Base-by-base conservation (phyloP, 2,888 invertebrate species). In the Acanthosepion lycidas region DNA sequence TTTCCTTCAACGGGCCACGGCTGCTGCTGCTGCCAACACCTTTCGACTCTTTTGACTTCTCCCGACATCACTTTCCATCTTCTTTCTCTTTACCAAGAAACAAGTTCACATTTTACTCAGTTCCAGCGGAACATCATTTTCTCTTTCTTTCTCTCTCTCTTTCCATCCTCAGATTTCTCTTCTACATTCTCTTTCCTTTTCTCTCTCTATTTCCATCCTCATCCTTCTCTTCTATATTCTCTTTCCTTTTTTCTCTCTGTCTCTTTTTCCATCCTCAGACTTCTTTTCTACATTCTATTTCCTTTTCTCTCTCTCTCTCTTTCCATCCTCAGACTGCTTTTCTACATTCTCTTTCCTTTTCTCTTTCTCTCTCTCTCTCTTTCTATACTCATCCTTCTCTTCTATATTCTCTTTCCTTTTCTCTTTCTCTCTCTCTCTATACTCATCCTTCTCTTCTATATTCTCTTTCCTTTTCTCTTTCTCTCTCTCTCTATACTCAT, bases 11-110 rank as follows among this genome's bases (percentile, higher is more conserved):
- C 20, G 59, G 20, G 12, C 6, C 28, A 4, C 78, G 1, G 8
- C 0, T 15, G n/a, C n/a, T n/a, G n/a, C n/a, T n/a, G n/a, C 78
- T 78, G n/a, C 12, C 33, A 12, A 15, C n/a, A 78, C 78, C 78
- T 78, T 78, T 78, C n/a, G 78, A 78, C 78, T 78, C 78, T 78
- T 78, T 78, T 78, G 78, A 78, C 78, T 78, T 78, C 78, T 78
- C 12, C 78, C 20, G n/a, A 12, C 78, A 33, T 15, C n/a, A n/a
- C 78, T 33, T 78, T n/a, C 15, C n/a, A 78, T 78, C n/a, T 78
- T n/a, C 5, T 33, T 78, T 78, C 12, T 78, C 15, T 78, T 78
- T n/a, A 78, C 78, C 78, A 78, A 78, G 78, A 78, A 33, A 23
- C 78, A 78, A 78, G 18, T 78, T 78, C 78, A 33, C 9, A 78